Conservation (phyloP, 2,113 vertebrate genomes). For the Malurus melanocephalus region DNA sequence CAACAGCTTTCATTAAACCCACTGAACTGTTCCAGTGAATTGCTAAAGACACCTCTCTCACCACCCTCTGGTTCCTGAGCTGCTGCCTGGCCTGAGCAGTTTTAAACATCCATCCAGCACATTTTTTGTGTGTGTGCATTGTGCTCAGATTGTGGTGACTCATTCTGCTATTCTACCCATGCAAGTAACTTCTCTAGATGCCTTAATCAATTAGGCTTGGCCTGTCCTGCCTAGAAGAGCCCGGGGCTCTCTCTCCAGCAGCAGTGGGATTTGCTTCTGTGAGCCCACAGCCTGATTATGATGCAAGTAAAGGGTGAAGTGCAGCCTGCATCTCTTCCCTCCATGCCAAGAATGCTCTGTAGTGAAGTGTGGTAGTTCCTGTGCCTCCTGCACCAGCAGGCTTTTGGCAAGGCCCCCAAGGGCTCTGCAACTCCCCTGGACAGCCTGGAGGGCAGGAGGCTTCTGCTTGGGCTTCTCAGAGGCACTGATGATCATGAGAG, state of each 20-base stretch:
- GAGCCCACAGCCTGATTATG: neutral
- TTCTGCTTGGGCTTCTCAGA: neutral
- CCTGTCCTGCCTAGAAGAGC: neutral
- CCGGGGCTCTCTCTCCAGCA: neutral
- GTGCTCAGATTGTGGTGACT: neutral
- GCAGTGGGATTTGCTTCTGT: neutral
- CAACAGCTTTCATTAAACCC: neutral
- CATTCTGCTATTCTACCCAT: neutral
- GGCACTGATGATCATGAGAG: neutral
- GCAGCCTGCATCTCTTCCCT: neutral
- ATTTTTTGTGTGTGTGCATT: rapidly evolving
- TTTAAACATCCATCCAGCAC: neutral
- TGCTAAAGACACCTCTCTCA: neutral
- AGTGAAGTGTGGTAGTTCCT: rapidly evolving
- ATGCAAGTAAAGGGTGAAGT: too few relatives aligned
- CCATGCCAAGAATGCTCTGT: neutral
- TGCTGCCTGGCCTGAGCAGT: neutral
- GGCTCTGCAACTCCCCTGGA: rapidly evolving
- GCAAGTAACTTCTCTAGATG: neutral
- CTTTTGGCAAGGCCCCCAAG: rapidly evolving
- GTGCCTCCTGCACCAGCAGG: neutral
- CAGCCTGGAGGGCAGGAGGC: neutral
- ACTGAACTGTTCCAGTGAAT: neutral
- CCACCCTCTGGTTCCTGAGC: neutral
- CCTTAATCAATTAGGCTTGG: neutral